Conservation (phyloP, 1,140 invertebrate species). For the Hypsibius dujardini region DNA sequence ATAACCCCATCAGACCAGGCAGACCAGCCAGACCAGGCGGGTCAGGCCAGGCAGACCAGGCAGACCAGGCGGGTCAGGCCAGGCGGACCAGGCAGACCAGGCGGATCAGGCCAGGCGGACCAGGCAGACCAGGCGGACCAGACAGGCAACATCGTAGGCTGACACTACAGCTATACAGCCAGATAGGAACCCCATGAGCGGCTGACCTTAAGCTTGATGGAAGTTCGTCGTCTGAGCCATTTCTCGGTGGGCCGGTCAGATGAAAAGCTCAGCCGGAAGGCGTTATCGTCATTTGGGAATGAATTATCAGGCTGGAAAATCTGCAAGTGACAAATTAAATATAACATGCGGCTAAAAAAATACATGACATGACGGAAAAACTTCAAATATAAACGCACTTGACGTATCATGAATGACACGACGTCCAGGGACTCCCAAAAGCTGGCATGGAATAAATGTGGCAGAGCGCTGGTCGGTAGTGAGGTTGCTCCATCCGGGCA, state of each 20-base stretch:
- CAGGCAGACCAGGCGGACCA: too few relatives aligned
- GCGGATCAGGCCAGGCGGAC: too few relatives aligned
- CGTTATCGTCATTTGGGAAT: neutral
- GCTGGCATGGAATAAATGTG: slow-evolving; percentile 93
- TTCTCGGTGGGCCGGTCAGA: slow-evolving; percentile 72
- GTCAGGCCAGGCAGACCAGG: too few relatives aligned
- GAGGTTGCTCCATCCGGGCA: slow-evolving; percentile 89
- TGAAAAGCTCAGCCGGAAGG: slow-evolving; percentile 40
- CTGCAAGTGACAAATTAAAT: slow-evolving; percentile 17
- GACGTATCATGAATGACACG: slow-evolving; percentile 85
- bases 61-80: too few relatives aligned
- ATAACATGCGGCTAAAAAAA: neutral
- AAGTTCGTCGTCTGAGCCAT: slow-evolving; percentile 86
- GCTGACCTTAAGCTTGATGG: slow-evolving; percentile 78
- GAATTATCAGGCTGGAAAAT: slow-evolving; percentile 22
- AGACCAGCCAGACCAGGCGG: too few relatives aligned
- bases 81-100: too few relatives aligned
- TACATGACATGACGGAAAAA: too few relatives aligned
- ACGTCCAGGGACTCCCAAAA: slow-evolving; percentile 99
- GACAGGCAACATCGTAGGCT: too few relatives aligned
- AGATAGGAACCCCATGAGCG: neutral
- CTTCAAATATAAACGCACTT: slow-evolving; percentile 40
- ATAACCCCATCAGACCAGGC: too few relatives aligned
- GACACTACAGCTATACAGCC: neutral
- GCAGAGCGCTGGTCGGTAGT: slow-evolving; percentile 88